phyloP scores from a whole-genome alignment of 2,797 vertebrate species.

The Chelidonichthys spinosus region DNA sequence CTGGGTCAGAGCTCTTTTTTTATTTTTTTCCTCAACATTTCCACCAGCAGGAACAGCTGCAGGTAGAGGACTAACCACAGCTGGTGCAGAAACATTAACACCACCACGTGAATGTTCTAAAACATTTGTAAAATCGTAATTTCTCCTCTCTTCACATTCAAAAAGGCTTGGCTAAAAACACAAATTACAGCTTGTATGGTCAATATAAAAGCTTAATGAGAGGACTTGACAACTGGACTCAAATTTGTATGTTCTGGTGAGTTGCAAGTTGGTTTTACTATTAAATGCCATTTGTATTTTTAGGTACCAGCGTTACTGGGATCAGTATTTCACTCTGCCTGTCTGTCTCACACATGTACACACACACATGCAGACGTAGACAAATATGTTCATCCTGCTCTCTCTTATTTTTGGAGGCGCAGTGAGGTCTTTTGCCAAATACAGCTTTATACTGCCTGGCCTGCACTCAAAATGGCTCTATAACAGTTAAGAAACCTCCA shows the following conservation, averaged over 20 bases:
- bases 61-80: constrained; percentile 60
- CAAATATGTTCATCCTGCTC: constrained; percentile 71
- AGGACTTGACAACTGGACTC: constrained; percentile 47
- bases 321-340: constrained; percentile 43
- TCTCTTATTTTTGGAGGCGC: constrained; percentile 85
- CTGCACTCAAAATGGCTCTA: constrained; percentile 87
- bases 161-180: constrained; percentile 58
- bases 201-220: constrained; percentile 65
- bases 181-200: constrained; percentile 56
- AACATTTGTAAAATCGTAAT: constrained; percentile 57
- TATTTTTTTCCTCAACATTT: constrained; percentile 62
- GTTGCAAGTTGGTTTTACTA: constrained; percentile 53
- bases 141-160: constrained; percentile 59
- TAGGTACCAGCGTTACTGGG: constrained; percentile 48
- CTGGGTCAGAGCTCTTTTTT: constrained; percentile 62
- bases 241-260: constrained; percentile 55
- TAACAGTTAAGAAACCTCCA: constrained; percentile 89
- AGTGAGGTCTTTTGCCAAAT: constrained; percentile 82
- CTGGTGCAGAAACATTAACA: constrained; percentile 48
- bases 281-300: constrained; percentile 56
- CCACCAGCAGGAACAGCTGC: constrained; percentile 70
- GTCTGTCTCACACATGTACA: constrained; percentile 39
- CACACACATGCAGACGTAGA: constrained; percentile 59
- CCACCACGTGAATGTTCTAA: constrained; percentile 30
- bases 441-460: constrained; percentile 86